These are phyloP conservation scores for Tetrapedia diversipes DNA, from an alignment of 2,888 invertebrate genomes.

Conservation along the genomic window DNA sequence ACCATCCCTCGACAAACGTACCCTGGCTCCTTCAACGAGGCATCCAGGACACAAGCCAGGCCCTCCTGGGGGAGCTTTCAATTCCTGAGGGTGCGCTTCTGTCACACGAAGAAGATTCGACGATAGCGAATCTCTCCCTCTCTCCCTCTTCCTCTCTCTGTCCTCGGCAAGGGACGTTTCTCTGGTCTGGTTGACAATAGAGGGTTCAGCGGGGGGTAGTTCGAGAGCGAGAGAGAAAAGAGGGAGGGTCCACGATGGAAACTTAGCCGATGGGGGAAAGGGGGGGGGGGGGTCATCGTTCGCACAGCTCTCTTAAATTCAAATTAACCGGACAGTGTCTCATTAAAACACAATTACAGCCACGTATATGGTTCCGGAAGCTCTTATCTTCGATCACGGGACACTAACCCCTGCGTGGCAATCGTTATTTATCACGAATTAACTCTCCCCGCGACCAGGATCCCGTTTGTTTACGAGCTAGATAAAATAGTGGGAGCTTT, in stretches of 20 bases:
- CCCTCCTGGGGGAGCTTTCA: neutral
- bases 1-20: neutral
- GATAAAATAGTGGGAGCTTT: too few species aligned
- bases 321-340: conserved; percentile 1
- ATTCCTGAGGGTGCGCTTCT: neutral
- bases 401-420: neutral
- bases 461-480: too few species aligned
- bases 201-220: neutral
- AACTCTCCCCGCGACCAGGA: too few species aligned
- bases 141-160: neutral
- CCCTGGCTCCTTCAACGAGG: neutral
- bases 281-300: conserved; percentile 1
- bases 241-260: neutral
- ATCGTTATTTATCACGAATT: too few species aligned
- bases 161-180: neutral
- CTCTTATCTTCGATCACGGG: neutral
- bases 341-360: neutral
- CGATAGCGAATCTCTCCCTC: too few species aligned
- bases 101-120: neutral
- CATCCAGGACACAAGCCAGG: neutral
- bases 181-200: neutral
- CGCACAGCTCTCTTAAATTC: conserved; percentile 4
- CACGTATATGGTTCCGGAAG: neutral
- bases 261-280: too few species aligned
- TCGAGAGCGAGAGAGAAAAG: too few species aligned